Evolutionary conservation across 2,113 vertebrate genomes (phyloP), one percentile per base, ranked within the genome.

Genomic region (Apteryx mantelli): DNA sequence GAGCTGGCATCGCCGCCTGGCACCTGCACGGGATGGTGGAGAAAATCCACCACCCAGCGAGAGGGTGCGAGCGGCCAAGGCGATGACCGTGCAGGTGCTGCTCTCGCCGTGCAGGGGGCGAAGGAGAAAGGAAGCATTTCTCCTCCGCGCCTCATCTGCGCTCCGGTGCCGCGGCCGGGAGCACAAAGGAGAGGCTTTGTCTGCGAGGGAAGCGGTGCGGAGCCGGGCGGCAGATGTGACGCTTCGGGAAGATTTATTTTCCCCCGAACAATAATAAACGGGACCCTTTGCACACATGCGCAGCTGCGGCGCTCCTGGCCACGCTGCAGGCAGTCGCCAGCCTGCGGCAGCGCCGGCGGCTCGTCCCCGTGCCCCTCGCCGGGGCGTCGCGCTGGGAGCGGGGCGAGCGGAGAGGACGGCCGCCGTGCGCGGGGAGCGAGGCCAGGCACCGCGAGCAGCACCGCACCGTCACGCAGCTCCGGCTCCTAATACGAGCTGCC

Each of bases 181-280:
- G 86, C 74, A 89, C 80, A 93, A 88, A 84, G 81, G 66, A 81
- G 74, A 74, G 44, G 60, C 80, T 89, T 80, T 89, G 74, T 89
- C 71, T 74, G 21, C 28, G 12, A 61, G 88, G 52, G 79, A 84
- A 74, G 66, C 86, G 26, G 42, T 24, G 28, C 34, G 34, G n/a
- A 64, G 42, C 64, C 61, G 22, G 65, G 58, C 56, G 36, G 34
- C 24, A 53, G 70, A 7, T 12, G 25, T 11, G 38, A n/a, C 40
- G 66, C 56, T 25, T 25, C 13, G 38, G 75, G 40, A n/a, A 55
- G 86, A 89, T 89, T 93, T 89, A 93, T 93, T 80, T 74, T 66
- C 76, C 68, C 25, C 19, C 19, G 3, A 68, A 73, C 75, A 61
- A 85, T 34, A 60, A 95, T 79, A 81, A 79, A 38, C 5, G 5